Percentiles rank a stretch among this genome's conserved stretches.
Conservation (phyloP, 2,888 invertebrate species). For the Monopis laevigella region DNA sequence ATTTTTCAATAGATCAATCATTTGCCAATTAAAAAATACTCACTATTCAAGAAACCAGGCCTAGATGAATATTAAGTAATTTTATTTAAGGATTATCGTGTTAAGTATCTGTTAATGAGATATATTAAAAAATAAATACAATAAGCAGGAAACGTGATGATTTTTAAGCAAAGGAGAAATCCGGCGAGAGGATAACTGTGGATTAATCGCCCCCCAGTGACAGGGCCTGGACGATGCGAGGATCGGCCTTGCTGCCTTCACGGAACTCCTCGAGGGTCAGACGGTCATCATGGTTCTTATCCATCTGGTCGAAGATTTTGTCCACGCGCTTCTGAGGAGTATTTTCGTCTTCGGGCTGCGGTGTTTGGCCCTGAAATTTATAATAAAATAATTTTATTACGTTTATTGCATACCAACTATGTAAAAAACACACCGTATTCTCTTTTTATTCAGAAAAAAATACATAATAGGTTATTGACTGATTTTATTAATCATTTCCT, state of each 20-base stretch:
- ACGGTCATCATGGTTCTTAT: conserved; percentile 97
- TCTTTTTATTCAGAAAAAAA: no score
- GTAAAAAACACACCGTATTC: background rate
- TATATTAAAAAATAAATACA: background rate
- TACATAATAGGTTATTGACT: no score
- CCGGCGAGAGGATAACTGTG: conserved; percentile 60
- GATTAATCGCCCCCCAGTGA: conserved; percentile 82
- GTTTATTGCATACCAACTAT: background rate
- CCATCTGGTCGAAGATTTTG: conserved; percentile 99
- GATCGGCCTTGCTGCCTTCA: conserved; percentile 98
- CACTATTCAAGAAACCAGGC: no score
- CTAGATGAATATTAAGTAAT: no score
- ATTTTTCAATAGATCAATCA: no score
- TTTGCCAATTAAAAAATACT: no score
- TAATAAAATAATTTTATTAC: background rate
- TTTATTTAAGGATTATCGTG: no score
- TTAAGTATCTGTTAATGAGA: no score
- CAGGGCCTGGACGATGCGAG: conserved; percentile 96
- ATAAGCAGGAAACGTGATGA: conserved; percentile 5
- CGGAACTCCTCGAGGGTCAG: conserved; percentile 96
- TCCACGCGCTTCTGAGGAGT: conserved; percentile 96
- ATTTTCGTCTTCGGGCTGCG: conserved; percentile 88
- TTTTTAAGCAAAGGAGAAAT: conserved; percentile 50
- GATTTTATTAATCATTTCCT: no score
- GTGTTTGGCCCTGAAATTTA: conserved; percentile 89